Base-by-base conservation (phyloP, 2,113 vertebrate genomes). In the Amphiprion percula region DNA sequence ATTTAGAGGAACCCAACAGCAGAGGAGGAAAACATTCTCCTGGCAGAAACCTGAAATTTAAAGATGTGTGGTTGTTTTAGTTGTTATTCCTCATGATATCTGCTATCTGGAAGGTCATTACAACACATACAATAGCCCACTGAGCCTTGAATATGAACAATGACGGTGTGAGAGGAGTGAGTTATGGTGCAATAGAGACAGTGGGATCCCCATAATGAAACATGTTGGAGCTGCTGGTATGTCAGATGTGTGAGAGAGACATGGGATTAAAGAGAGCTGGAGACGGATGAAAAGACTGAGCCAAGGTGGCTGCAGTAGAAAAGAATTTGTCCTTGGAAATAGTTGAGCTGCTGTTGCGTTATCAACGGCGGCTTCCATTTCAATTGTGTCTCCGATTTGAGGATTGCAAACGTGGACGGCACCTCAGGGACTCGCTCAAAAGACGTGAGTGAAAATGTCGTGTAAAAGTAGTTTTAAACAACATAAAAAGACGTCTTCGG, bases 241-340 rank as follows among this genome's bases (percentile, higher is more conserved):
- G 41, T 14, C 3, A 12, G 19, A 44, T 37, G 26, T 59, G 44
- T 37, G 30, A 46, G 54, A 58, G 30, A 72, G 46, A 24, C 28
- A 24, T 47, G 23, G 53, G 60, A 30, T 63, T 49, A 37, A 19
- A 68, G 37, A 71, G 23, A 37, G 55, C n/a, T 2, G 41, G 23
- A 49, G 73, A 71, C 23, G 0, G 30, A 47, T 69, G 23, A 77
- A 77, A 67, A 41, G 53, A 82, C 15, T 17, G 68, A 84, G 70
- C 3, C 46, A 77, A 77, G 52, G 56, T 68, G 52, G 61, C 6
- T 1, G 50, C 47, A 33, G 21, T 73, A 52, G 76, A 71, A 56
- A 60, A 47, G 6, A 41, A 5, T 68, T 65, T 62, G 44, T 72
- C 50, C 62, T 59, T 74, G 75, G 67, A 63, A 63, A 82, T 49